These are phyloP conservation scores for Ptychoptera albimana DNA, from an alignment of 2,888 invertebrate genomes.

Conservation along the genomic window DNA sequence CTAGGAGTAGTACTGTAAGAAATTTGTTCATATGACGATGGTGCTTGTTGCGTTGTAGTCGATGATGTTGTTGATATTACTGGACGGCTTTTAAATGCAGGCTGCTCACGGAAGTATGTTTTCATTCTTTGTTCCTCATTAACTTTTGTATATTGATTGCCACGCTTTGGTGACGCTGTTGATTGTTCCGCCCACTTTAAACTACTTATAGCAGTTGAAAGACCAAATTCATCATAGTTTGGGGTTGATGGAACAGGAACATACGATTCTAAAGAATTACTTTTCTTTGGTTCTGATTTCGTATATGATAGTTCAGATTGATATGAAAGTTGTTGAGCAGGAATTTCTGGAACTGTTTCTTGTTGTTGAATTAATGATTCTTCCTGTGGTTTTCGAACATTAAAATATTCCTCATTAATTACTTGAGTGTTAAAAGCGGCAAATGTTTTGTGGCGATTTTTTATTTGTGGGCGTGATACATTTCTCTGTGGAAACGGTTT, in stretches of 20 bases:
- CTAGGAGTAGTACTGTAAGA: too few relatives aligned
- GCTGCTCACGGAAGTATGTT: constrained; percentile 28
- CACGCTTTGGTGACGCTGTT: constrained; percentile 10
- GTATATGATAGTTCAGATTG: too few relatives aligned
- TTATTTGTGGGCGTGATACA: constrained; percentile 20
- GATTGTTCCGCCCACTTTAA: too few relatives aligned
- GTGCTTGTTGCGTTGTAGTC: too few relatives aligned
- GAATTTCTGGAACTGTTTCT: constrained; percentile 30
- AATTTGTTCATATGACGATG: too few relatives aligned
- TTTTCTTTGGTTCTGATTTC: too few relatives aligned
- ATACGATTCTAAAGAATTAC: too few relatives aligned
- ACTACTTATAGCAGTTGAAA: too few relatives aligned
- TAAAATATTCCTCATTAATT: constrained; percentile 24
- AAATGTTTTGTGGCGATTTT: constrained; percentile 15
- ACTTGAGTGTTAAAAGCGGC: constrained; percentile 24
- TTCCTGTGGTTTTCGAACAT: constrained; percentile 5
- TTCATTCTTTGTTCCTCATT: constrained; percentile 28
- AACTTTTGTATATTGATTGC: constrained; percentile 6
- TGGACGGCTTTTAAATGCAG: constrained; percentile 26
- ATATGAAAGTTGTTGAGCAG: constrained; percentile 13
- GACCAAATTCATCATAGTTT: too few relatives aligned
- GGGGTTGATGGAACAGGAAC: too few relatives aligned
- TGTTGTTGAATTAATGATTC: constrained; percentile 20
- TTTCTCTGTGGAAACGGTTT: constrained; percentile 7
- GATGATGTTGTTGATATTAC: constrained; percentile 14